These are phyloP conservation scores for Eretmocerus hayati DNA, from an alignment of 2,888 invertebrate genomes.

Conservation along the genomic window DNA sequence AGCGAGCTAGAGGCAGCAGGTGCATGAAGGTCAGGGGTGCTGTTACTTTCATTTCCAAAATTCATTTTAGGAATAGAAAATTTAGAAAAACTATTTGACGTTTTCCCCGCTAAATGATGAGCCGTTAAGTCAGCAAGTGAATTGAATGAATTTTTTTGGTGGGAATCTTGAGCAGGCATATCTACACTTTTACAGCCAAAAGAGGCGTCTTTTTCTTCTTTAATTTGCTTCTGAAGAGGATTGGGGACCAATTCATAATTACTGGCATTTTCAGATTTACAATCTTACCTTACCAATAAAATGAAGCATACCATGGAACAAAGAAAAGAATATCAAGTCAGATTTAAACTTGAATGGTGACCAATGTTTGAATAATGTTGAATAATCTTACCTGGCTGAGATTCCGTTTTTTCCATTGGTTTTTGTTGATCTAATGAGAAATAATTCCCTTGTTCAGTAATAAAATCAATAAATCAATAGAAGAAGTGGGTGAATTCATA, in stretches of 20 bases:
- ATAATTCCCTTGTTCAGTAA: background rate
- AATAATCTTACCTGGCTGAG: conserved; percentile 14
- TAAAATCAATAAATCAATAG: conserved; percentile 1
- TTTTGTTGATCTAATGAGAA: background rate
- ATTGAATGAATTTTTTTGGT: conserved; percentile 24
- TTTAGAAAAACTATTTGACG: conserved; percentile 10
- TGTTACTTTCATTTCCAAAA: conserved; percentile 15
- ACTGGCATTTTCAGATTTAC: conserved; percentile 26
- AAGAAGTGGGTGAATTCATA: too few relatives aligned
- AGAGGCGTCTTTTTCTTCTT: too few relatives aligned
- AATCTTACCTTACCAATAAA: conserved; percentile 45
- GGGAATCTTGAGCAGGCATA: background rate
- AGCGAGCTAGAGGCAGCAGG: too few relatives aligned
- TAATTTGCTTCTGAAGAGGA: too few relatives aligned
- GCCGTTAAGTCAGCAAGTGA: conserved; percentile 37
- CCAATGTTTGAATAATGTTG: background rate
- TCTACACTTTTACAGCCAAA: background rate
- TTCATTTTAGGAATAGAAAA: conserved; percentile 23
- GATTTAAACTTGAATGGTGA: conserved; percentile 12
- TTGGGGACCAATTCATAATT: too few relatives aligned
- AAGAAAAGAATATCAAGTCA: conserved; percentile 27
- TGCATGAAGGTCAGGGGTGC: too few relatives aligned
- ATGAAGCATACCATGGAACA: conserved; percentile 34
- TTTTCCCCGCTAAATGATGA: conserved; percentile 32
- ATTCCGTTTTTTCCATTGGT: conserved; percentile 1